phyloP scores from a whole-genome alignment of 2,888 invertebrate genomes.

The Acanthococcus lagerstroemiae region DNA sequence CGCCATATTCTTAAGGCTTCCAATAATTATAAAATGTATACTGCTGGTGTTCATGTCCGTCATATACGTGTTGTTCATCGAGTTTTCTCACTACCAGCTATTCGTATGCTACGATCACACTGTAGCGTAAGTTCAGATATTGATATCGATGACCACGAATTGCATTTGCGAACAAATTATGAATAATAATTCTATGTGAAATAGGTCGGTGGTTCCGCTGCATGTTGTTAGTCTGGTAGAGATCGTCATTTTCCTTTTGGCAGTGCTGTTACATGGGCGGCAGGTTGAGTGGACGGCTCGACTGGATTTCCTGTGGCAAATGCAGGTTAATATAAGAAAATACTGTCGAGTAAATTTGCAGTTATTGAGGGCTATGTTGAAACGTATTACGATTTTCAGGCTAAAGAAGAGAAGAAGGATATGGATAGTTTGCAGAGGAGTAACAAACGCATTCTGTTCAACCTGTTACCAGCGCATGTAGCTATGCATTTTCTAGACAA shows the following conservation, averaged over 20 bases:
- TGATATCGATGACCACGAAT: no score
- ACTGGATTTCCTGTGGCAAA: constrained; percentile 70
- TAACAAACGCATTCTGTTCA: constrained; percentile 77
- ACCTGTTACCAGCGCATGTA: constrained; percentile 81
- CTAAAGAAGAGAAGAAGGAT: constrained; percentile 80
- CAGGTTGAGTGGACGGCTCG: constrained; percentile 77
- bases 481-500: constrained; percentile 85
- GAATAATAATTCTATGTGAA: constrained; percentile 33
- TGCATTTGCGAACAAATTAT: neutral
- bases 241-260: constrained; percentile 69
- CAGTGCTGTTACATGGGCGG: constrained; percentile 71
- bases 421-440: constrained; percentile 87
- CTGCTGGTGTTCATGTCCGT: constrained; percentile 67
- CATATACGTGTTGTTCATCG: constrained; percentile 68
- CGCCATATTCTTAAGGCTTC: constrained; percentile 71
- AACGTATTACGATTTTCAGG: constrained; percentile 44
- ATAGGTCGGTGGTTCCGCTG: constrained; percentile 60
- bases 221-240: constrained; percentile 68
- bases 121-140: constrained; percentile 65
- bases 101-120: constrained; percentile 73
- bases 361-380: neutral
- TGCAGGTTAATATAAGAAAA: constrained; percentile 42
- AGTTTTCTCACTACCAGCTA: constrained; percentile 66
- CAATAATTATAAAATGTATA: constrained; percentile 69
- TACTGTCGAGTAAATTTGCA: neutral